Percentiles rank a stretch among this genome's conserved stretches.
These are phyloP conservation scores for Drosophila equinoxialis DNA, from an alignment of 1,140 invertebrate species.

Conservation along the genomic window DNA sequence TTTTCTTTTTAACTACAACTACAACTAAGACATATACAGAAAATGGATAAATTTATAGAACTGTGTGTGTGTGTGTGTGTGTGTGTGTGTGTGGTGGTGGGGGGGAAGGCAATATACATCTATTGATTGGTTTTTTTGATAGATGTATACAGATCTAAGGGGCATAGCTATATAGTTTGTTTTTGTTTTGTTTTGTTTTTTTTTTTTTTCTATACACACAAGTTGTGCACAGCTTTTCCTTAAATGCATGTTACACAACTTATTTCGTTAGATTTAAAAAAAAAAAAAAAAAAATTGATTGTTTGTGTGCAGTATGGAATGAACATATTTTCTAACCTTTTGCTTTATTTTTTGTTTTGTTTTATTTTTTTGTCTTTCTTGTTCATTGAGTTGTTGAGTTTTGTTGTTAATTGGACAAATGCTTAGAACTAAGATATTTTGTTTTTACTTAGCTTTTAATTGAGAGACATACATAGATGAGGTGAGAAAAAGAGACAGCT, in stretches of 20 bases:
- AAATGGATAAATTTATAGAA: slow-evolving; percentile 13
- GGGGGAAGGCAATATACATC: background rate
- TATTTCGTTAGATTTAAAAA: background rate
- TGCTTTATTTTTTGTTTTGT: background rate
- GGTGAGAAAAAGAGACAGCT: slow-evolving; percentile 26
- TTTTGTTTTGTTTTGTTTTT: too few relatives aligned
- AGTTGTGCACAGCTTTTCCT: background rate
- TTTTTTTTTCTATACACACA: slow-evolving; percentile 1
- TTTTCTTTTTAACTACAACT: slow-evolving; percentile 6
- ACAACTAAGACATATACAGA: slow-evolving; percentile 13
- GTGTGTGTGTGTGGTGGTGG: too few relatives aligned
- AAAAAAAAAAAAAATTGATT: background rate
- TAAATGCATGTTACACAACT: background rate
- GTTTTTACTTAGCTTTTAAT: slow-evolving; percentile 53
- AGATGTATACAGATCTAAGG: too few relatives aligned
- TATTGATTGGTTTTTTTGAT: background rate
- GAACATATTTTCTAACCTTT: background rate
- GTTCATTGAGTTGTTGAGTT: background rate
- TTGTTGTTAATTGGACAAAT: slow-evolving; percentile 50
- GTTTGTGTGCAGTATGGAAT: background rate
- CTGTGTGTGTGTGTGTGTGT: too few relatives aligned
- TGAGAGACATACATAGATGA: slow-evolving; percentile 38
- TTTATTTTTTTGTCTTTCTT: background rate
- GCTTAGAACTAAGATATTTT: slow-evolving; percentile 56
- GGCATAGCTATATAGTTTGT: too few relatives aligned